Evolutionary conservation across 1,140 invertebrate species (phyloP), one percentile per base, ranked within the genome.

Genomic region (Drosophila obscura): DNA sequence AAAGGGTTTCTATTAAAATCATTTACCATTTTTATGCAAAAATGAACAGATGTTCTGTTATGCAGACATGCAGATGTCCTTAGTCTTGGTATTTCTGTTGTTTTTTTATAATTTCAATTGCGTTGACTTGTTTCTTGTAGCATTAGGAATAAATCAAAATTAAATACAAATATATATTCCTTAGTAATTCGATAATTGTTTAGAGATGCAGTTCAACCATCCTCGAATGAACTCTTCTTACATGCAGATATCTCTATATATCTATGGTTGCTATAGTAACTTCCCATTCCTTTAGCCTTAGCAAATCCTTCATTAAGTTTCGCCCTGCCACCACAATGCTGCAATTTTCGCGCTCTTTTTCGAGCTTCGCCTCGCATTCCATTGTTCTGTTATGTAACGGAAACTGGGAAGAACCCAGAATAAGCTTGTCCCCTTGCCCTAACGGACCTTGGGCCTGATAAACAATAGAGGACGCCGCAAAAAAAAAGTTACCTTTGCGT

Each of bases 261-360:
- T 48, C 6, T 24, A 5, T 35, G 35, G 11, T 13, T 13, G 5
- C 35, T 35, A 44, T 56, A 13, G 31, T 31, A 31, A 43, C 8
- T 57, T 39, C 31, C 45, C 24, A 19, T 19, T 62, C 58, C 58
- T 35, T 44, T 9, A 39, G 41, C 50, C 51, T 22, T 44, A 26
- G 41, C 35, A 13, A 69, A 69, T 68, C 49, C 35, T 26, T 43
- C 15, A 35, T 16, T 15, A 31, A 50, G 44, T 49, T 68, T 57
- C 44, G 31, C 43, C 44, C 31, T 48, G 44, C 31, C 49, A 4
- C 4, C 53, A 48, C 60, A 65, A 65, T 56, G 60, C 52, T 43
- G 67, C 59, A 73, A 61, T 26, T 84, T 84, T 85, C 68, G 56
- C 82, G 77, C 82, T 65, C 58, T 67, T 87, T 87, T 77, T 35